These are phyloP conservation scores for Electrophaes corylata DNA, from an alignment of 2,888 invertebrate genomes.

Conservation along the genomic window DNA sequence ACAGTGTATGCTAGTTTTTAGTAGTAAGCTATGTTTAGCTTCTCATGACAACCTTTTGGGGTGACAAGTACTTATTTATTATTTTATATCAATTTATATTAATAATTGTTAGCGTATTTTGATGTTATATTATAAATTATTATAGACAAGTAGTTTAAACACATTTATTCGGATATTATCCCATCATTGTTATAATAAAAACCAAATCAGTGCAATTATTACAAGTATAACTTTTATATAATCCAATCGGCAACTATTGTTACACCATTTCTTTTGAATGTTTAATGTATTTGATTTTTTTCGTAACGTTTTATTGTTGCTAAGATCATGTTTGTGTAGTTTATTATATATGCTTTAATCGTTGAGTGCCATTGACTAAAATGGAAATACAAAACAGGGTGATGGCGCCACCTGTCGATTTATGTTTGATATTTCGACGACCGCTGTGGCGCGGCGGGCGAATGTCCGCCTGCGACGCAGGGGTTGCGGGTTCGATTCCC, in stretches of 20 bases:
- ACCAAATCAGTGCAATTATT: slow-evolving; percentile 38
- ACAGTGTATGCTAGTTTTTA: slow-evolving; percentile 27
- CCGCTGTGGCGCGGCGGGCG: too few relatives aligned
- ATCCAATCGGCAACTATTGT: slow-evolving; percentile 33
- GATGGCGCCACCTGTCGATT: slow-evolving; percentile 10
- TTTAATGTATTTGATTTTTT: slow-evolving; percentile 5
- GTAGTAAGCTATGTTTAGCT: slow-evolving; percentile 33
- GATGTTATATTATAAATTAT: slow-evolving; percentile 30
- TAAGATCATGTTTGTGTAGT: slow-evolving; percentile 10
- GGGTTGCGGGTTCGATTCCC: too few relatives aligned
- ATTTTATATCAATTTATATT: slow-evolving; percentile 31
- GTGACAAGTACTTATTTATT: slow-evolving; percentile 49
- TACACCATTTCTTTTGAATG: slow-evolving; percentile 16
- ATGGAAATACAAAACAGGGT: background rate
- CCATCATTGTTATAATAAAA: slow-evolving; percentile 10
- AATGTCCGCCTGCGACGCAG: too few relatives aligned
- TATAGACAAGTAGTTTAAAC: slow-evolving; percentile 21
- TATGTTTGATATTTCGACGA: slow-evolving; percentile 17
- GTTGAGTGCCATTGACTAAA: slow-evolving; percentile 29
- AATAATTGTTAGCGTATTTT: slow-evolving; percentile 31
- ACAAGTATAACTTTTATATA: slow-evolving; percentile 9
- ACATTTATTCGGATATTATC: slow-evolving; percentile 16
- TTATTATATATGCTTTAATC: slow-evolving; percentile 25
- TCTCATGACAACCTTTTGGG: slow-evolving; percentile 47
- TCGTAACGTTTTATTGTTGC: slow-evolving; percentile 19